A percentile compares a stretch with the other conserved stretches of the same genome.
Evolutionary conservation across 1,140 invertebrate genomes (phyloP).

Genomic region (Apis mellifera): DNA sequence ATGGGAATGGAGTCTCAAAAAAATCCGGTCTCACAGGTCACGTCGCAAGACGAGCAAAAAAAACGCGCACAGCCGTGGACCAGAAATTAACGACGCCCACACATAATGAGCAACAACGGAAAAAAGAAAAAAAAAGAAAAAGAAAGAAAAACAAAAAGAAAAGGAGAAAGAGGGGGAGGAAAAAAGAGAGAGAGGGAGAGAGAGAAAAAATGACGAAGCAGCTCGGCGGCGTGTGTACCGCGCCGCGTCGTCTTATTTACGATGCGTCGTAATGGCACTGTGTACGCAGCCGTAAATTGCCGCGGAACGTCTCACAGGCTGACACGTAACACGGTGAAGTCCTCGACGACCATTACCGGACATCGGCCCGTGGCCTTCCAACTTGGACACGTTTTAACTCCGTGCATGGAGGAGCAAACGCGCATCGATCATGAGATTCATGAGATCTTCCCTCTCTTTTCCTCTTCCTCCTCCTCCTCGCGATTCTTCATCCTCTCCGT

Average conservation of each 20-base stretch:
- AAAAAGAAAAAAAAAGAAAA: too few relatives aligned
- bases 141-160: too few relatives aligned
- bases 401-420: constrained; percentile 53
- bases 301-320: constrained; percentile 62
- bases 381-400: constrained; percentile 65
- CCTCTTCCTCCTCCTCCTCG: not conserved
- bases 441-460: constrained; percentile 59
- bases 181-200: too few relatives aligned
- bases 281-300: constrained; percentile 68
- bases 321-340: constrained; percentile 68
- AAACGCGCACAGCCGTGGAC: constrained; percentile 4
- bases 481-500: not conserved
- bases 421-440: constrained; percentile 75
- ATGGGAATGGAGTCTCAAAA: not conserved
- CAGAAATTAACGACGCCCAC: constrained; percentile 42
- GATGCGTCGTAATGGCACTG: constrained; percentile 56
- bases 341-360: constrained; percentile 65
- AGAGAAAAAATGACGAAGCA: constrained; percentile 31
- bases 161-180: too few relatives aligned
- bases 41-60: not conserved
- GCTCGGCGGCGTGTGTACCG: not conserved
- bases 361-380: constrained; percentile 69
- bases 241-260: constrained; percentile 59
- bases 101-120: constrained; percentile 1
- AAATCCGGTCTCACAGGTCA: not conserved